Evolutionary conservation across 2,113 vertebrate genomes (phyloP).

Genomic region (Todiramphus saurophagus): DNA sequence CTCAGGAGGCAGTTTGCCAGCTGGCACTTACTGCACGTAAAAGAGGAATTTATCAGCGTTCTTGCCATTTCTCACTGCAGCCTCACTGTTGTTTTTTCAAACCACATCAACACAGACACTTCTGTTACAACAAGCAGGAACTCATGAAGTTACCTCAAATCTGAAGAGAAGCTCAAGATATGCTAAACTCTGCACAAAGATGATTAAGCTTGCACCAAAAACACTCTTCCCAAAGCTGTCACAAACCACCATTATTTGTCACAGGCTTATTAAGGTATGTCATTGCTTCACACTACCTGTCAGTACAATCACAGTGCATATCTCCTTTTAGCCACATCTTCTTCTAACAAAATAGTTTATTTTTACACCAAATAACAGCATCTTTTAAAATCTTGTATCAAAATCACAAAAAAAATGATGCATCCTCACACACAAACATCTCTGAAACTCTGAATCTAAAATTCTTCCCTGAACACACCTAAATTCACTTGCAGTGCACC

Average conservation of each 20-base stretch:
- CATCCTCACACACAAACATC: not conserved
- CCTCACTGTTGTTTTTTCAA: not conserved
- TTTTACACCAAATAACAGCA: constrained; percentile 31
- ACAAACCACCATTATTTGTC: not conserved
- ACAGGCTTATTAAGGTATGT: not conserved
- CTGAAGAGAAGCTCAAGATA: not conserved
- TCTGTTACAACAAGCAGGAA: not conserved
- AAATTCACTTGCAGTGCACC: not conserved
- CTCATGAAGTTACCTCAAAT: not conserved
- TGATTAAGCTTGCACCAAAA: not conserved
- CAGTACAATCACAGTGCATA: not conserved
- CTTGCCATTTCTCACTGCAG: not conserved
- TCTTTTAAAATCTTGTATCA: not conserved
- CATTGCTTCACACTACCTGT: not conserved
- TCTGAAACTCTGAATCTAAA: not conserved
- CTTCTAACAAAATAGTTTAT: not conserved
- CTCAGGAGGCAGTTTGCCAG: not conserved
- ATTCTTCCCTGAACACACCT: not conserved
- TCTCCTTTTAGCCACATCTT: not conserved
- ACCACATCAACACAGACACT: not conserved
- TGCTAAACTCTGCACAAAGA: not conserved
- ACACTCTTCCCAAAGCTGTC: not conserved
- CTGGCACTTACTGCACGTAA: not conserved
- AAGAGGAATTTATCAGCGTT: not conserved
- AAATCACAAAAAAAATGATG: not conserved